Evolutionary conservation across 2,888 invertebrate species (phyloP).

Genomic region (Ephialtes manifestator): DNA sequence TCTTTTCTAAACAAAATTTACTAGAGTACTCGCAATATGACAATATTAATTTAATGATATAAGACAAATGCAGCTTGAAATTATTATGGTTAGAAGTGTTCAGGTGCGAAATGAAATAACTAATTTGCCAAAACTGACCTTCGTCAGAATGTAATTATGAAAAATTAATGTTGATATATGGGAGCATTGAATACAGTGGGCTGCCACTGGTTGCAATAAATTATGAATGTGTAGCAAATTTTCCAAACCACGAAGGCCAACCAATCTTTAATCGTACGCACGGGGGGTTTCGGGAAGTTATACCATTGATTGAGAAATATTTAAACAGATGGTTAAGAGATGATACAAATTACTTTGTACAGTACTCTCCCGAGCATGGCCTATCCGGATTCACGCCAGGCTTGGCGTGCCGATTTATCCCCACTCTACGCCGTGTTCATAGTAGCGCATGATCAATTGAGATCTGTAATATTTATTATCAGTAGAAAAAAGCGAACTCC

Average conservation of each 20-base stretch:
- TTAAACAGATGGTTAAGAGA: not conserved
- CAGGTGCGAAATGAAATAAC: no score
- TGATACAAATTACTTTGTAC: not conserved
- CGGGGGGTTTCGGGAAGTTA: not conserved
- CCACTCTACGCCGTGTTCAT: no score
- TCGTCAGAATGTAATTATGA: not conserved
- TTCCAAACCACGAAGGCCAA: constrained; percentile 4
- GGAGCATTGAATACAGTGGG: not conserved
- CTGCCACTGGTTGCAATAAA: not conserved
- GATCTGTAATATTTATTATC: no score
- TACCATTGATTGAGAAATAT: not conserved
- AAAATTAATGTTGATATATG: not conserved
- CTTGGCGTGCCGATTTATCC: no score
- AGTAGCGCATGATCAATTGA: no score
- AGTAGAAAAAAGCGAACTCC: no score
- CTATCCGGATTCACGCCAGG: no score
- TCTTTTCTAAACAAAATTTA: no score
- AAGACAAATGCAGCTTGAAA: no score
- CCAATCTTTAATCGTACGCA: not conserved
- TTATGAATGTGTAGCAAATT: not conserved
- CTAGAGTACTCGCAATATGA: no score
- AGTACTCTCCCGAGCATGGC: not conserved
- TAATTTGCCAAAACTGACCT: not conserved
- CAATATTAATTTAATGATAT: no score
- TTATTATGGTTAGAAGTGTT: no score